A percentile compares a stretch with the other conserved stretches of the same genome.
These are phyloP conservation scores for Synergus umbraculus DNA, from an alignment of 2,888 invertebrate species.

Conservation along the genomic window DNA sequence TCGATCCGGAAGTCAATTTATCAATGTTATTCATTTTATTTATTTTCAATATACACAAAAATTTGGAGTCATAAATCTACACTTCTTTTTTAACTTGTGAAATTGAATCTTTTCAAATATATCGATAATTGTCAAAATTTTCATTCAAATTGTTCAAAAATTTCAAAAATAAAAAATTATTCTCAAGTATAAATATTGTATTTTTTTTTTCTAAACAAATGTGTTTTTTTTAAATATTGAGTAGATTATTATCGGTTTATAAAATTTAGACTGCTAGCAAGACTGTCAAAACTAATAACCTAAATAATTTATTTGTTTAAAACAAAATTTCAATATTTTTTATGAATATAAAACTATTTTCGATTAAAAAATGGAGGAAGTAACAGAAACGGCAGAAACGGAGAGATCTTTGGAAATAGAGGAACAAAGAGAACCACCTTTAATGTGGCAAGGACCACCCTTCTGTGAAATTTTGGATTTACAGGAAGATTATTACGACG, in stretches of 20 bases:
- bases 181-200: too few species aligned
- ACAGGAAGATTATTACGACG: slow-evolving; percentile 63
- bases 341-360: neutral
- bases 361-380: neutral
- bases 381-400: neutral
- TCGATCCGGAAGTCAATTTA: neutral
- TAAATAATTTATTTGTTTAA: neutral
- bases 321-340: neutral
- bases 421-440: slow-evolving; percentile 48
- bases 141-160: slow-evolving; percentile 25
- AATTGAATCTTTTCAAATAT: neutral
- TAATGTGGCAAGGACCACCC: slow-evolving; percentile 62
- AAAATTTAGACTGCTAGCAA: too few species aligned
- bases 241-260: neutral
- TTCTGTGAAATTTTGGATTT: slow-evolving; percentile 66
- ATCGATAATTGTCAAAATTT: neutral
- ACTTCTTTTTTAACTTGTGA: neutral
- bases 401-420: neutral
- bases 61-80: neutral
- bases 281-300: neutral
- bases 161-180: neutral
- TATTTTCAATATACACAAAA: neutral
- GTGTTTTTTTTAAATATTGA: neutral
- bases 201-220: neutral
- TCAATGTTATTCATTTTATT: neutral